Evolutionary conservation across 2,888 invertebrate species (phyloP).

Genomic region (Rugalucina vietnamica): DNA sequence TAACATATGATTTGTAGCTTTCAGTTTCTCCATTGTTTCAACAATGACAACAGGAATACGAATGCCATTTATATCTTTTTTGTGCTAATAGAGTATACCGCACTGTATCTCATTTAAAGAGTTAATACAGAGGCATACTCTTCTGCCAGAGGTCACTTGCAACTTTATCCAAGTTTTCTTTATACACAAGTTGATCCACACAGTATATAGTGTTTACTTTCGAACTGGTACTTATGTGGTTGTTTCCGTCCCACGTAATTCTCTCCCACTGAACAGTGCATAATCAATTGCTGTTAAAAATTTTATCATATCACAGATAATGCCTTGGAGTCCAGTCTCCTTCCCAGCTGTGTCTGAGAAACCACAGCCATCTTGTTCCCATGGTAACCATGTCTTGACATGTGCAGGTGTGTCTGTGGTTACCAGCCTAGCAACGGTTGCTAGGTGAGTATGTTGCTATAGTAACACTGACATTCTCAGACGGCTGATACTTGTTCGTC

Average conservation of each 20-base stretch:
- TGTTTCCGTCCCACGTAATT: too few species aligned
- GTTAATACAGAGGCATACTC: neutral
- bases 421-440: neutral
- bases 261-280: too few species aligned
- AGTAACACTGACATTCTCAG: constrained; percentile 47
- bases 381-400: neutral
- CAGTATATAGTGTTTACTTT: too few species aligned
- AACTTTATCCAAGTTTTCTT: too few species aligned
- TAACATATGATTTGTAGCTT: too few species aligned
- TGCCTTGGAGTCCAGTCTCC: constrained; percentile 1
- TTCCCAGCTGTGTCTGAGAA: neutral
- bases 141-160: too few species aligned
- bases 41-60: neutral
- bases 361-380: neutral
- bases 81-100: too few species aligned
- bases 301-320: constrained; percentile 3
- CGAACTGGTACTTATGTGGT: too few species aligned
- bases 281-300: too few species aligned
- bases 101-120: neutral
- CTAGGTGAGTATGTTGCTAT: neutral
- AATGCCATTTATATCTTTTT: neutral
- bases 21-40: neutral
- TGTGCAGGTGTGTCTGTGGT: too few species aligned
- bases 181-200: too few species aligned
- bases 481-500: constrained; percentile 78